phyloP scores from a whole-genome alignment of 2,888 invertebrate species.

The Deilephila porcellus region DNA sequence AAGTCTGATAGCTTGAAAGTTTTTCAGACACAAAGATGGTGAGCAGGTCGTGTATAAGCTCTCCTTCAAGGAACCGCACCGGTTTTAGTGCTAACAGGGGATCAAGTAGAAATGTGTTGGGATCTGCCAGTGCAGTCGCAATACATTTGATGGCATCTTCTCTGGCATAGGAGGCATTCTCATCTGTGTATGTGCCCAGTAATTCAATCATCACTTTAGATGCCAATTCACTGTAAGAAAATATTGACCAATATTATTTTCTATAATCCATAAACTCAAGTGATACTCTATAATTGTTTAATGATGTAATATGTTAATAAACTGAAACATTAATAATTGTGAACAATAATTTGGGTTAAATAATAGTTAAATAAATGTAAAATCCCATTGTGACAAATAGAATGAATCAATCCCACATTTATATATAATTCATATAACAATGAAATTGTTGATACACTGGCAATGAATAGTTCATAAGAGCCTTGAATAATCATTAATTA shows the following conservation, averaged over 20 bases:
- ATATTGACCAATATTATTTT: neutral
- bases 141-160: conserved; percentile 99
- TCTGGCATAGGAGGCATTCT: conserved; percentile 97
- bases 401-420: too few relatives aligned
- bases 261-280: neutral
- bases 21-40: conserved; percentile 98
- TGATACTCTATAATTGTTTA: too few relatives aligned
- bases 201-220: conserved; percentile 99
- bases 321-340: too few relatives aligned
- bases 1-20: conserved; percentile 94
- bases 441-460: too few relatives aligned
- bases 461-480: too few relatives aligned
- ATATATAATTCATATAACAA: too few relatives aligned
- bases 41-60: conserved; percentile 96
- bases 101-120: conserved; percentile 97
- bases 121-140: conserved; percentile 97
- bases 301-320: too few relatives aligned
- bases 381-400: too few relatives aligned
- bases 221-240: conserved; percentile 90
- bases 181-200: conserved; percentile 97
- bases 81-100: conserved; percentile 97
- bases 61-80: conserved; percentile 97
- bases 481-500: too few relatives aligned
- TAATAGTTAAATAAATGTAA: conserved; percentile 3
- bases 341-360: too few relatives aligned